Evolutionary conservation across 2,888 invertebrate species (phyloP), one percentile per base, ranked within the genome.

Genomic region (Agrotis puta): DNA sequence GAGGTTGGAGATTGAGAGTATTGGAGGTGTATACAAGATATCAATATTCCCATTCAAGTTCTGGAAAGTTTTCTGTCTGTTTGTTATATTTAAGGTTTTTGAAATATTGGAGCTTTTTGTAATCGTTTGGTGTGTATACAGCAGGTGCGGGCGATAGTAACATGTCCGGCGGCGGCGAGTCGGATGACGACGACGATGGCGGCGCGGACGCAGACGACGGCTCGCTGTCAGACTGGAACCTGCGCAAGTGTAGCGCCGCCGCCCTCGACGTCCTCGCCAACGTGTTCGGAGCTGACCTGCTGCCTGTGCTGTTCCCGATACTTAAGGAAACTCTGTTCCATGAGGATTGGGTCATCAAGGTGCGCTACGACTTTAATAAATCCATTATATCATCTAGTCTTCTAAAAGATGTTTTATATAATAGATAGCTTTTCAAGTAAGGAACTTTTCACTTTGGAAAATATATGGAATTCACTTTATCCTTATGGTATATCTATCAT

Each of bases 241-340:
- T 99, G 85, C 97, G 99, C 88, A 99, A 99, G 95, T 99, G 99
- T 92, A 99, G 99, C 87, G 99, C 99, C 0, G 99, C 99, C 33
- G 99, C 99, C 0, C 96, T 99, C 66, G 99, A 99, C 94, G 99
- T 99, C 66, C 95, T 99, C 69, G 99, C 99, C 22, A 99, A 99
- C 94, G 99, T 99, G 48, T 99, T 99, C 92, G 97, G 98, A 58
- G 99, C 99, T 77, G 99, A 99, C 79, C 97, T 99, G 71, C 96
- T 99, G 87, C 99, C 99, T 0, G 98, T 99, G 79, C 97, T 99
- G 48, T 97, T 99, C 87, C 99, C 99, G 9, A 99, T 99, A 88
- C 97, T 99, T 18, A 99, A 99, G 92, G 99, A 99, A 91, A 99
- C 99, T 0, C 96, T 99, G 3, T 99, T 99, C 91, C 99, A 99